phyloP scores from a whole-genome alignment of 2,888 invertebrate genomes.

The Sclerodermus sp. region DNA sequence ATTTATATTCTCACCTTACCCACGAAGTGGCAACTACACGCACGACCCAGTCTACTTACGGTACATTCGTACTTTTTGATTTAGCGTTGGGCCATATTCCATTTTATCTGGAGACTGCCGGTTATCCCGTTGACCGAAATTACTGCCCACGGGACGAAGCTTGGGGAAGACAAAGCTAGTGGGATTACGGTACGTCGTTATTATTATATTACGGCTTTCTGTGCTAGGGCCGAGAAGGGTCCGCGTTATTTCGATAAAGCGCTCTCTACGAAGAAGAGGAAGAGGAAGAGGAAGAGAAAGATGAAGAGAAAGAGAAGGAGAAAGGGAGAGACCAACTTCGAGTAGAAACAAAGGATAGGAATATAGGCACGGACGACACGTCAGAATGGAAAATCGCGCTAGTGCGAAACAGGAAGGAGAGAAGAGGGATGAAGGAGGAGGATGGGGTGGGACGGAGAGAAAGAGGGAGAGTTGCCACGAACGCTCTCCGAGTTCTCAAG shows the following conservation, averaged over 20 bases:
- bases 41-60: too few relatives aligned
- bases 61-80: not conserved
- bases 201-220: conserved; percentile 24
- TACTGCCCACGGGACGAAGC: conserved; percentile 11
- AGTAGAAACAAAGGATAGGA: not conserved
- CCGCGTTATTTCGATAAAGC: conserved; percentile 34
- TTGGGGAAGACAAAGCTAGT: conserved; percentile 18
- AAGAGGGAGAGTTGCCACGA: not conserved
- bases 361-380: not conserved
- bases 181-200: conserved; percentile 23
- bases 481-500: conserved; percentile 21
- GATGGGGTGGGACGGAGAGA: not conserved
- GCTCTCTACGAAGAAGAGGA: conserved; percentile 18
- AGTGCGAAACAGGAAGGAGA: not conserved
- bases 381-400: not conserved
- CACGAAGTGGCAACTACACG: too few relatives aligned
- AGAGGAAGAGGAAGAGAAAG: conserved; percentile 6
- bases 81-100: not conserved
- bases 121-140: conserved; percentile 23
- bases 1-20: too few relatives aligned
- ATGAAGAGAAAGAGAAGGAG: conserved; percentile 6
- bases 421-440: not conserved
- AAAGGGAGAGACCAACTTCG: not conserved
- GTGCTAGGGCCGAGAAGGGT: conserved; percentile 14
- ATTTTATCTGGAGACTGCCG: not conserved